Base-by-base conservation (phyloP, 2,888 invertebrate genomes). In the Nebria salina region DNA sequence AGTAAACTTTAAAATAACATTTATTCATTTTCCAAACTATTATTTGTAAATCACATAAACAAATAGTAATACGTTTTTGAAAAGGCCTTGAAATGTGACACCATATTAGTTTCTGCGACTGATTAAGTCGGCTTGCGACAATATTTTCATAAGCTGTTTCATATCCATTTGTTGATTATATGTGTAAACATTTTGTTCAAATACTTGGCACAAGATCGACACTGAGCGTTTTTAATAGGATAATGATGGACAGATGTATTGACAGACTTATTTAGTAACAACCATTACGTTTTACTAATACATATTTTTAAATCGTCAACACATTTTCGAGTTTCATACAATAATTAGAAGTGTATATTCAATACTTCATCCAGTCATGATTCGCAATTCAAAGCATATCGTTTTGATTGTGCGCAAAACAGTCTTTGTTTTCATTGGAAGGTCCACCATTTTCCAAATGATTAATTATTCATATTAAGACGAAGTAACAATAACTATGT, bases 151-250 rank as follows among this genome's bases (percentile, higher is more conserved):
- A 70, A 70, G 70, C 70, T 20, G 70, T 70, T 70, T 70, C 70
- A 70, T 70, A 70, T 77, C 70, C 76, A 77, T 77, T 77, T 70
- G 76, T 20, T 77, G 76, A 70, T 77, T 77, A 68, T 66, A 15
- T 70, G 13, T 20, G 64, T 26, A 75, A 75, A 75, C 75, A 75
- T 42, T 43, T 65, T n/a, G 76, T 68, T 34, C 13, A 64, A 74
- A 74, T 76, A 76, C 68, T 42, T 20, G 68, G 76, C 76, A 43
- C 26, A 65, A 68, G 68, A 41, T 66, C 26, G 34, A 42, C 68
- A 76, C 70, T 70, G 66, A 66, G 6, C 25, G 1, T 20, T 15
- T 25, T 25, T 7, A 66, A 15, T 6, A 65, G 5, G 15, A 15
- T 11, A 34, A 70, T 70, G 70, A 70, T 26, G 70, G 70, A 70